phyloP scores from a whole-genome alignment of 2,888 invertebrate species.

The Melipona bicolor region DNA sequence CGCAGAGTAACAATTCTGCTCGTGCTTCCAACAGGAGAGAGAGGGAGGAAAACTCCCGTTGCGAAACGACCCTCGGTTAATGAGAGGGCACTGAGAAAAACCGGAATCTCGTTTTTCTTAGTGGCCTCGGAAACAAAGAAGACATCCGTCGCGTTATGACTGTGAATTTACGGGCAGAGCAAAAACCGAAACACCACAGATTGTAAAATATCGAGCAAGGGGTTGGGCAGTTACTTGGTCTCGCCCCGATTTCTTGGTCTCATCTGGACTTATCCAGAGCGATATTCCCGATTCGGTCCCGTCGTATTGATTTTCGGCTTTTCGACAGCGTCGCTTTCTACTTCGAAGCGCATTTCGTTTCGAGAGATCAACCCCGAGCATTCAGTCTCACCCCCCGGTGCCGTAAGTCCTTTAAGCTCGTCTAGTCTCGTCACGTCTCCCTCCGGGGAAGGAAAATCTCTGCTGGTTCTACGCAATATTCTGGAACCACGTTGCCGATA shows the following conservation, averaged over 20 bases:
- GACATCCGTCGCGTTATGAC: neutral
- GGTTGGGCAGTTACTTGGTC: too few species aligned
- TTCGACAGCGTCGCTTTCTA: neutral
- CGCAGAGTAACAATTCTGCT: too few species aligned
- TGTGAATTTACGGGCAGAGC: neutral
- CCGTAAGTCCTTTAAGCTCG: slow-evolving; percentile 1
- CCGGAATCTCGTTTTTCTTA: neutral
- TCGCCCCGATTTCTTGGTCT: neutral
- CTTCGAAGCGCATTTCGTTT: neutral
- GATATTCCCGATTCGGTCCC: neutral
- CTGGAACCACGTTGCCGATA: slow-evolving; percentile 22
- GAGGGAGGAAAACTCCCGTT: too few species aligned
- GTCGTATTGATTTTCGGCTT: neutral
- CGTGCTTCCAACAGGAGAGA: too few species aligned
- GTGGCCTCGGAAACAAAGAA: neutral
- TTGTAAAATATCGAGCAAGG: neutral
- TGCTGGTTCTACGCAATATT: slow-evolving; percentile 6
- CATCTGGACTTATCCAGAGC: neutral
- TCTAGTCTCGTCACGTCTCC: slow-evolving; percentile 32
- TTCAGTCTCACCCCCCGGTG: neutral
- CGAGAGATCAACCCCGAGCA: neutral
- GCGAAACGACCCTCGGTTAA: too few species aligned
- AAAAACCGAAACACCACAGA: neutral
- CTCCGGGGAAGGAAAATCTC: neutral
- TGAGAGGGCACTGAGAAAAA: neutral